phyloP scores from a whole-genome alignment of 2,797 vertebrate species.

The Crotalus adamanteus region DNA sequence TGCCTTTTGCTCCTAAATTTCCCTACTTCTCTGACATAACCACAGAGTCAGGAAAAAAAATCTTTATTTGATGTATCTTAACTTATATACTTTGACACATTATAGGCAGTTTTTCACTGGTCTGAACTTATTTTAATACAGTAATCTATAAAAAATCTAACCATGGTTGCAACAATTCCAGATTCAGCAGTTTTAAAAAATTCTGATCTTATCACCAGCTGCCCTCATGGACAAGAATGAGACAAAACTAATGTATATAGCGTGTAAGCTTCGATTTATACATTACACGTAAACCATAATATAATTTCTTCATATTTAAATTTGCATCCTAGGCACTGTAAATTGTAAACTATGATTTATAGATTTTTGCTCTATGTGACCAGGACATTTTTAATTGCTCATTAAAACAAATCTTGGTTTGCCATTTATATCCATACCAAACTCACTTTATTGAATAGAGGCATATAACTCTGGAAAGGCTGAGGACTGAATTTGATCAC shows the following conservation, averaged over 20 bases:
- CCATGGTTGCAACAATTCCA: not conserved
- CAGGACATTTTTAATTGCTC: not conserved
- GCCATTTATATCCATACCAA: not conserved
- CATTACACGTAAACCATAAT: not conserved
- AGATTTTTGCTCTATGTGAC: not conserved
- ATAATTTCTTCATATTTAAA: not conserved
- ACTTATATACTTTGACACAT: not conserved
- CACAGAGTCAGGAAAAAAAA: not conserved
- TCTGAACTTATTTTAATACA: not conserved
- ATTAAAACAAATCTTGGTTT: not conserved
- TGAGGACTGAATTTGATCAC: not conserved
- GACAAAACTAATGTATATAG: no score
- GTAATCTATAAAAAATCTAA: not conserved
- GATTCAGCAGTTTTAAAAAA: not conserved
- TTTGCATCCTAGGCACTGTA: not conserved
- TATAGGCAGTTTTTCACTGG: not conserved
- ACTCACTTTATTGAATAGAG: not conserved
- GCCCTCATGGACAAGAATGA: not conserved
- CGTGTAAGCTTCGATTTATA: not conserved
- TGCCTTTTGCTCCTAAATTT: not conserved
- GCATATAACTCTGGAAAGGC: not conserved
- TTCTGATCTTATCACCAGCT: not conserved
- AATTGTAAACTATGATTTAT: not conserved
- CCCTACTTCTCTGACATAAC: not conserved
- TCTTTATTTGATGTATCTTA: not conserved